phyloP scores from a whole-genome alignment of 1,140 invertebrate genomes.

The Telenomus remus region DNA sequence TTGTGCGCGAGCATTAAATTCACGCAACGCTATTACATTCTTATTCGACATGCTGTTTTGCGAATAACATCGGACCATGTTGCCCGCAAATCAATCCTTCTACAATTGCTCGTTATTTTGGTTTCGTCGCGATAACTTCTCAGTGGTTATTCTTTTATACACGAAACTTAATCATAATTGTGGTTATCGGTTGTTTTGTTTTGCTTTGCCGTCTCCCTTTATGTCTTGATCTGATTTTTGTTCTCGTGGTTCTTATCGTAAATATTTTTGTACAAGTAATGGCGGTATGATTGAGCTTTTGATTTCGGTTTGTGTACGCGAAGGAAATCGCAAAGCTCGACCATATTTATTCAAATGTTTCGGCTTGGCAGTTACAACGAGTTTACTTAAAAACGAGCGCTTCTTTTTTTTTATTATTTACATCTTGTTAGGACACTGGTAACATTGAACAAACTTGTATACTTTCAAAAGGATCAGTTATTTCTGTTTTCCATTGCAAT shows the following conservation, averaged over 20 bases:
- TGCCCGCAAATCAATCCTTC: neutral
- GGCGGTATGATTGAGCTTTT: too few species aligned
- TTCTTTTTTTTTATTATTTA: constrained; percentile 20
- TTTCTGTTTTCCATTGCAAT: too few species aligned
- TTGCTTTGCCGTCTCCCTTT: too few species aligned
- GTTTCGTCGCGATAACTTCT: neutral
- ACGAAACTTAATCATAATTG: neutral
- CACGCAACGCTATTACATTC: constrained; percentile 8
- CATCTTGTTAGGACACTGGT: constrained; percentile 24
- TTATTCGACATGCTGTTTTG: constrained; percentile 6
- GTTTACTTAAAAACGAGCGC: constrained; percentile 20
- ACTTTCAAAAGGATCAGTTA: too few species aligned
- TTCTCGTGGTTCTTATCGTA: too few species aligned
- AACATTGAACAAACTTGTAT: constrained; percentile 2
- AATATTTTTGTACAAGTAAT: too few species aligned
- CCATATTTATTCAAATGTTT: constrained; percentile 28
- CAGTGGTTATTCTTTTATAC: too few species aligned
- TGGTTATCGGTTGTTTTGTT: too few species aligned
- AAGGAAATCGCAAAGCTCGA: constrained; percentile 24
- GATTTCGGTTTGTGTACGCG: neutral
- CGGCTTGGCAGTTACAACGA: constrained; percentile 34
- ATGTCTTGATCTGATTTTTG: too few species aligned
- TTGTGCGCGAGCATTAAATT: constrained; percentile 6
- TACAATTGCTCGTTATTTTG: neutral
- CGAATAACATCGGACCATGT: neutral